Evolutionary conservation across 2,888 invertebrate genomes (phyloP), one percentile per base, ranked within the genome.

Genomic region (Steinernema hermaphroditum): DNA sequence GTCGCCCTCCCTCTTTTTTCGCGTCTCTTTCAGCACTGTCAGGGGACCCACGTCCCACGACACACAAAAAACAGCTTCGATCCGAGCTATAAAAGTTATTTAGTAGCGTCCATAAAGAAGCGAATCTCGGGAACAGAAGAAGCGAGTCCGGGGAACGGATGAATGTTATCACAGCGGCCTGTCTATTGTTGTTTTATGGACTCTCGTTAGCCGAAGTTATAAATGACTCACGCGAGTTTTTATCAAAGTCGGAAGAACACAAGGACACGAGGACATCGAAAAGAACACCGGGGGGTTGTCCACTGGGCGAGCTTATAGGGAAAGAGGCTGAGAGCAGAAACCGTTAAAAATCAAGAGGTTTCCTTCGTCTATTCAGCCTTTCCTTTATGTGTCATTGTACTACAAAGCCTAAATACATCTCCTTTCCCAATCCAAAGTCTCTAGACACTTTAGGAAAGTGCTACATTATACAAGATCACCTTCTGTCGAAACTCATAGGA

Each of bases 151-250:
- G 54, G 54, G 54, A 54, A 22, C 54, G 54, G 27, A 54, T 54
- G 27, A 54, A 54, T 16, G 27, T 54, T 54, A 54, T 54, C 54
- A 19, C 54, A 24, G 54, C 54, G 54, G 54, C 54, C 9, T 6
- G 19, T 54, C 6, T 54, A 22, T 9, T 54, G 54, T 24, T 54
- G 54, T 54, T 54, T 54, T 54, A 54, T 54, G 54, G 54, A 54
- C 9, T 24, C 22, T 24, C 54, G 54, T 54, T 54, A 54, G 54
- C 22, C 22, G 54, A 16, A 54, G 54, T 54, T 54, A 54, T 54
- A 54, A 54, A 54, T 27, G 54, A 27, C 24, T 16, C 6, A 14
- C 6, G 16, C 6, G 27, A 54, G 24, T 2, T 54, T 54, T 54
- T 54, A 6, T 37, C 37, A 27, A 54, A 6, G 27, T 6, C 19